Percentiles rank a stretch among this genome's conserved stretches.
phyloP scores from a whole-genome alignment of 2,797 vertebrate species.

The Falco berigora region DNA sequence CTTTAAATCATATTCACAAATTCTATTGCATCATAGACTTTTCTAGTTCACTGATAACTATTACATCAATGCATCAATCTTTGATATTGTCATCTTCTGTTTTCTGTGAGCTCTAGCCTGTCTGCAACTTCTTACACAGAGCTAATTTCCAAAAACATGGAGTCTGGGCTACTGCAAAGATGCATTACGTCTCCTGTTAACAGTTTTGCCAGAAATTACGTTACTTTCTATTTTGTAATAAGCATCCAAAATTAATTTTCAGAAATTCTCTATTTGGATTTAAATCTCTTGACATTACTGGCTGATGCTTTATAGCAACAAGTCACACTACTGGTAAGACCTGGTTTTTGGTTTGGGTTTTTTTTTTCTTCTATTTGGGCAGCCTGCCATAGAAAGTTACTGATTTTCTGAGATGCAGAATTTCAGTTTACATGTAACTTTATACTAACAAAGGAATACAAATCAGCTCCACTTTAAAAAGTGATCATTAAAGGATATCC shows the following conservation, averaged over 20 bases:
- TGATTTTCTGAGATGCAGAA: neutral
- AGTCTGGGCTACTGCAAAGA: neutral
- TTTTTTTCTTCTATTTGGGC: neutral
- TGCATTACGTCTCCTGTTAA: neutral
- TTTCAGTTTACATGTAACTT: neutral
- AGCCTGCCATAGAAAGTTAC: neutral
- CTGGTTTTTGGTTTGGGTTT: neutral
- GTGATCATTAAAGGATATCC: neutral
- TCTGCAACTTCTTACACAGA: neutral
- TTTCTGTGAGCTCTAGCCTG: accelerated
- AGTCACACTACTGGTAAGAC: neutral
- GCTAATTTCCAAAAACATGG: neutral
- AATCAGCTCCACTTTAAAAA: neutral
- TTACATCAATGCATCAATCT: neutral
- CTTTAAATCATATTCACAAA: neutral
- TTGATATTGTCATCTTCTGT: neutral
- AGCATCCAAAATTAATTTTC: neutral
- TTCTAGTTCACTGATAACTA: too few relatives aligned
- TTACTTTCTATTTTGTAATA: neutral
- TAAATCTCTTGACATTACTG: neutral
- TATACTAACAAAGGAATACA: neutral
- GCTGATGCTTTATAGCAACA: neutral
- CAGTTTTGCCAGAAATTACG: neutral
- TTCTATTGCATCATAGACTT: neutral
- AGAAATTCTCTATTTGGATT: neutral